Evolutionary conservation across 2,888 invertebrate genomes (phyloP).

Genomic region (Mystacides longicornis): DNA sequence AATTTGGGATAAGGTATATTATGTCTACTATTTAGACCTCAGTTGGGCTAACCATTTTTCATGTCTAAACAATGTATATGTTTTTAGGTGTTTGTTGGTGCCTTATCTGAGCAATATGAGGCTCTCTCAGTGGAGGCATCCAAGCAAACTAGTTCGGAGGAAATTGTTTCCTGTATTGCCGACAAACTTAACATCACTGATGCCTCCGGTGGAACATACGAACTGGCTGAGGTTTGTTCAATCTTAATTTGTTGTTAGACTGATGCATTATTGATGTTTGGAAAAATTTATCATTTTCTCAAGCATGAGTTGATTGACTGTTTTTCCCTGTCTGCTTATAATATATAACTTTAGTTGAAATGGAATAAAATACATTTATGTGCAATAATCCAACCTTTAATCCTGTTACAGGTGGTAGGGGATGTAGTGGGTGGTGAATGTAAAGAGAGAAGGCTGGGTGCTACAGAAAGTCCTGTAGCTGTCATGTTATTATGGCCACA

Average conservation of each 20-base stretch:
- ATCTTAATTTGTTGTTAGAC: no score
- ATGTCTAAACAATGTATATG: no score
- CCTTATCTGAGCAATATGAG: slow-evolving; percentile 80
- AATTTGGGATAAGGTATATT: no score
- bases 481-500: slow-evolving; percentile 79
- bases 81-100: slow-evolving; percentile 78
- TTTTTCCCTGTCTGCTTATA: no score
- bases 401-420: slow-evolving; percentile 57
- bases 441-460: slow-evolving; percentile 81
- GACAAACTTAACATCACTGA: slow-evolving; percentile 52
- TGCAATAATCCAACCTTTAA: no score
- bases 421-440: slow-evolving; percentile 83
- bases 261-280: no score
- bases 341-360: no score
- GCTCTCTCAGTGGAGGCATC: slow-evolving; percentile 85
- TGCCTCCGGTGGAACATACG: slow-evolving; percentile 60
- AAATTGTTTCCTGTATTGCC: slow-evolving; percentile 83
- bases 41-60: no score
- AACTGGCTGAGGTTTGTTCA: slow-evolving; percentile 64
- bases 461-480: slow-evolving; percentile 73
- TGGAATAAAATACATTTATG: no score
- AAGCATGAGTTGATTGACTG: no score
- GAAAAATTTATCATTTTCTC: no score
- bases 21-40: no score
- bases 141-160: slow-evolving; percentile 85